phyloP scores from a whole-genome alignment of 1,140 invertebrate species.

The Eupristina koningsbergeri region DNA sequence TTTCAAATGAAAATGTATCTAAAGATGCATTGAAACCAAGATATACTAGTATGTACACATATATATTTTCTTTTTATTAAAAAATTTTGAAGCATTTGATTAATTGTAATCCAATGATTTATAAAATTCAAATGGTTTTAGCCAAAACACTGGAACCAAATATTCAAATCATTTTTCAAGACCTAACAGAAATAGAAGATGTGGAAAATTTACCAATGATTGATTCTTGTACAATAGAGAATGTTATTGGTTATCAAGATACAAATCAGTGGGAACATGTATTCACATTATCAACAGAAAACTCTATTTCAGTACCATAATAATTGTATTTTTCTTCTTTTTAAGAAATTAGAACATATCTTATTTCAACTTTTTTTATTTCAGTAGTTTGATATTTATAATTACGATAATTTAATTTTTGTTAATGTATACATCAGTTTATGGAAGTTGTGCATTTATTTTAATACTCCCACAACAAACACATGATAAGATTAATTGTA shows the following conservation, averaged over 20 bases:
- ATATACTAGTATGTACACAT: conserved; percentile 19
- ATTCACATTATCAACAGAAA: conserved; percentile 12
- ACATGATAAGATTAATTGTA: neutral
- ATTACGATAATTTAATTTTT: neutral
- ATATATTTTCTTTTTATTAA: neutral
- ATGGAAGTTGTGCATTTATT: neutral
- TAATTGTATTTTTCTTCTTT: conserved; percentile 2
- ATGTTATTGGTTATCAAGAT: conserved; percentile 23
- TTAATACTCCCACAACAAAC: neutral
- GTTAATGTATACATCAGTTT: neutral
- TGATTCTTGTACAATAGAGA: conserved; percentile 9
- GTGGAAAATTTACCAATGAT: conserved; percentile 26
- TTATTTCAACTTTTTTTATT: too few relatives aligned
- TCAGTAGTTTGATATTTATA: neutral
- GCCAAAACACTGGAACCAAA: conserved; percentile 32
- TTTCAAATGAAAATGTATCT: neutral
- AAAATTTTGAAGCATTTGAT: neutral
- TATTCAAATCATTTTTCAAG: conserved; percentile 47
- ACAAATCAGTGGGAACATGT: conserved; percentile 29
- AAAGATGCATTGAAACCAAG: conserved; percentile 22
- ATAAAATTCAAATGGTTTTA: conserved; percentile 5
- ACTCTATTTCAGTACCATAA: conserved; percentile 22
- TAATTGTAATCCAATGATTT: neutral
- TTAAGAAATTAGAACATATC: too few relatives aligned
- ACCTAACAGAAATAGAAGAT: conserved; percentile 28